Evolutionary conservation across 2,888 invertebrate genomes (phyloP), one percentile per base, ranked within the genome.

Genomic region (Himalopsyche kuldschensis): DNA sequence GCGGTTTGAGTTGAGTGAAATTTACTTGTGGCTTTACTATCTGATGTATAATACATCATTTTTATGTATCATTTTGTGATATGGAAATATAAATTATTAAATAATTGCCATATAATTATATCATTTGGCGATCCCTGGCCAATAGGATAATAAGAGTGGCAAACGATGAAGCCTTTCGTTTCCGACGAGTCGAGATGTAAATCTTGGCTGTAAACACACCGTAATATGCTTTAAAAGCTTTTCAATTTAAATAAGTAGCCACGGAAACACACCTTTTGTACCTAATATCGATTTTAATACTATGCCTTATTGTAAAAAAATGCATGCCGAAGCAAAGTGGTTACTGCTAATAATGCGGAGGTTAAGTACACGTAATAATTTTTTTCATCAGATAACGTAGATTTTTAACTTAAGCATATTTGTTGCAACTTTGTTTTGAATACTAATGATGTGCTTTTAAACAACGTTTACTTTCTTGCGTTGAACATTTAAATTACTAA

Each of bases 191-290:
- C 77, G 78, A 24, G 63, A 83, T 82, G 80, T 83, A 82, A 80
- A 82, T 82, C 80, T 83, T 75, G 63, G 78, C 83, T 85, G 85
- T 85, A 85, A 85, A 85, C 85, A 85, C 83, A 35, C 83, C 69
- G 83, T 85, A 83, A 85, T 85, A 81, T 75, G 75, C 81, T 77
- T 83, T 85, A 85, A 85, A 83, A 83, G 85, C 76, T 46, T 83
- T 85, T 85, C 83, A 85, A 85, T 85, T 85, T 85, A 77, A 83
- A 83, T 85, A 83, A 83, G 85, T 82, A 83, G 80, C 85, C 76
- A 48, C 46, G 75, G 75, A 32, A 55, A 32, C 24, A 63, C 76
- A 79, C 79, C 80, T 85, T 78, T 79, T 63, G 55, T 31, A 20
- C 27, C 69, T 15, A 69, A 30, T 69, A 69, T 69, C 69, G 69